phyloP scores from a whole-genome alignment of 2,113 vertebrate genomes.

The Hemibagrus wyckioides region DNA sequence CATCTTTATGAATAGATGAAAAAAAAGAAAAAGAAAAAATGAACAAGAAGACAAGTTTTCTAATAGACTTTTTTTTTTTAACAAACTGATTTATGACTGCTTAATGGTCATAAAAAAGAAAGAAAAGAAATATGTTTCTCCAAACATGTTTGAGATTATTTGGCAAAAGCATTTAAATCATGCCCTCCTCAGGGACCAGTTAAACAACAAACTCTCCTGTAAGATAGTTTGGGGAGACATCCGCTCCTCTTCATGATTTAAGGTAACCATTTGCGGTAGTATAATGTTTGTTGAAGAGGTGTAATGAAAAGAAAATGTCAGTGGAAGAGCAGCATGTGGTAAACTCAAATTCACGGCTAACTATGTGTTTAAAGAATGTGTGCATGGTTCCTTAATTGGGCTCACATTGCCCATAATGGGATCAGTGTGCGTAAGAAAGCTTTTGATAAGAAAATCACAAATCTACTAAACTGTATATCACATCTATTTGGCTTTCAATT shows the following conservation, averaged over 20 bases:
- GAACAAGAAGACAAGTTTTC: background rate
- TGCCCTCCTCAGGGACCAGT: constrained; percentile 5
- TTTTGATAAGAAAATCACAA: background rate
- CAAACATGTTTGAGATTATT: constrained; percentile 10
- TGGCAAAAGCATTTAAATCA: constrained; percentile 35
- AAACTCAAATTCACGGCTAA: constrained; percentile 28
- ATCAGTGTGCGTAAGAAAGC: background rate
- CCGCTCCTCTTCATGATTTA: constrained; percentile 25
- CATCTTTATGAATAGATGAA: background rate
- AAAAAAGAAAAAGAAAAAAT: background rate
- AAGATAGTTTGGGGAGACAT: constrained; percentile 36
- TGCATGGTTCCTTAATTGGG: background rate
- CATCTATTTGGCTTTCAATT: background rate
- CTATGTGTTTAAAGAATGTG: background rate
- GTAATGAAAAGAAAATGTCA: constrained; percentile 22
- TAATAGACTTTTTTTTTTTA: background rate
- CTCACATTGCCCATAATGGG: background rate
- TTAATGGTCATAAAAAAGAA: constrained; percentile 23
- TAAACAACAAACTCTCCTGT: constrained; percentile 22
- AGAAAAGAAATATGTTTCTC: background rate
- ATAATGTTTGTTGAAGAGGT: constrained; percentile 26
- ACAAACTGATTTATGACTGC: background rate
- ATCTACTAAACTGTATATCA: background rate
- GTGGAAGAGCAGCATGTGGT: constrained; percentile 23
- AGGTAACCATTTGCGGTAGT: background rate